phyloP scores from a whole-genome alignment of 2,888 invertebrate species.

The Leptinotarsa juncta region DNA sequence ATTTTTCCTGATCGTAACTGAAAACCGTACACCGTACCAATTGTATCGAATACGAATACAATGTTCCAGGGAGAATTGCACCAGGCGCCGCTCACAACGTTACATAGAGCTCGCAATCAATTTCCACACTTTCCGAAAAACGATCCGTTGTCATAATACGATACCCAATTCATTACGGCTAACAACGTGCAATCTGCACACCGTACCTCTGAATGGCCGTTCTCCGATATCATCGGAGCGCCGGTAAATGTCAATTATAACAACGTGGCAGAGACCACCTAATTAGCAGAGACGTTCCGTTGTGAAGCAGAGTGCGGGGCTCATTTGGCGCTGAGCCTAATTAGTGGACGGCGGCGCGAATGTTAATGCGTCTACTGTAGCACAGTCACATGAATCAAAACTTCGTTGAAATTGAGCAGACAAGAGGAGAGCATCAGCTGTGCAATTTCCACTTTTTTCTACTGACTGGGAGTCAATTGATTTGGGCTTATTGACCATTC shows the following conservation, averaged over 20 bases:
- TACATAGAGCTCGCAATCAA: background rate
- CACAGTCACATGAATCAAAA: background rate
- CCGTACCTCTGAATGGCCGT: conserved; percentile 44
- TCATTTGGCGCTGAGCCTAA: conserved; percentile 49
- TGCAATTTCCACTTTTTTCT: too few relatives aligned
- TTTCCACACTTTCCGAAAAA: conserved; percentile 13
- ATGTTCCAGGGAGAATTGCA: too few relatives aligned
- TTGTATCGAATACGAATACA: too few relatives aligned
- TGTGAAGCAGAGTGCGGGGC: conserved; percentile 28
- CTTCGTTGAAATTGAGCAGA: too few relatives aligned
- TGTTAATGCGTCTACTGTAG: conserved; percentile 47
- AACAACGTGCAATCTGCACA: conserved; percentile 41
- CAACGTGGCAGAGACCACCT: conserved; percentile 47
- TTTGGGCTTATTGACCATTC: too few relatives aligned
- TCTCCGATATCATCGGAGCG: conserved; percentile 47
- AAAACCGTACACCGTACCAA: too few relatives aligned
- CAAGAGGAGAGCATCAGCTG: too few relatives aligned
- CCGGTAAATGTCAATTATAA: conserved; percentile 52
- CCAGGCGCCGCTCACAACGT: too few relatives aligned
- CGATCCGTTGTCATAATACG: conserved; percentile 39
- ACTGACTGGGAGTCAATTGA: too few relatives aligned
- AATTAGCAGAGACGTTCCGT: conserved; percentile 48
- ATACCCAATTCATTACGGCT: conserved; percentile 44
- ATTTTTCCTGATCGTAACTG: too few relatives aligned
- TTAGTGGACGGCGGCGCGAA: conserved; percentile 41